Evolutionary conservation across 35 echinoderm and acorn worm genomes (phyloP).

Genomic region (Apostichopus parvimensis): DNA sequence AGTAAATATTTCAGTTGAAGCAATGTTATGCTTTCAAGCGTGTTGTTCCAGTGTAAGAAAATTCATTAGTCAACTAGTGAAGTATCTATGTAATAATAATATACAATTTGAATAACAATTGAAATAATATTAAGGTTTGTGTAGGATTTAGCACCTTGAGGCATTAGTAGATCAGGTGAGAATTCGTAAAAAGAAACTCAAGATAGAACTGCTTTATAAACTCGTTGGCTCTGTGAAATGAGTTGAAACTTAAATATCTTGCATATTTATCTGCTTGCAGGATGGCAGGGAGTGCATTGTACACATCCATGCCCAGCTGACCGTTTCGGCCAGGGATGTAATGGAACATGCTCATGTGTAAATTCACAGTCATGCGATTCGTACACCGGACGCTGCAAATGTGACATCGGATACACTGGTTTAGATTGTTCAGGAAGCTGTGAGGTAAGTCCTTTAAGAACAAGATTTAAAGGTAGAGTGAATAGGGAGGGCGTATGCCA

Average conservation of each 20-base stretch:
- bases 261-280: conserved; percentile 11
- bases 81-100: too few relatives aligned
- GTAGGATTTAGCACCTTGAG: too few relatives aligned
- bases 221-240: too few relatives aligned
- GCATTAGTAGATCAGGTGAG: too few relatives aligned
- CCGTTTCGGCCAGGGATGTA: conserved; percentile 64
- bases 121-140: too few relatives aligned
- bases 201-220: too few relatives aligned
- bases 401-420: conserved; percentile 74
- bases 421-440: conserved; percentile 41
- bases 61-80: too few relatives aligned
- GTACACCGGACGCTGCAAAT: conserved; percentile 68
- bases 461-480: not conserved
- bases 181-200: too few relatives aligned
- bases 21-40: too few relatives aligned
- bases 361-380: conserved; percentile 60
- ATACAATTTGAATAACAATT: too few relatives aligned
- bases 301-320: conserved; percentile 60
- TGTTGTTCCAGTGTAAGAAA: too few relatives aligned
- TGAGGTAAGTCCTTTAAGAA: not conserved
- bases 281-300: conserved; percentile 71
- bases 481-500: not conserved
- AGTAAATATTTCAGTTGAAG: too few relatives aligned
- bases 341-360: conserved; percentile 50
- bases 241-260: not conserved